Evolutionary conservation across 2,888 invertebrate genomes (phyloP), one percentile per base, ranked within the genome.

Genomic region (Hydrotaea cyrtoneurina): DNA sequence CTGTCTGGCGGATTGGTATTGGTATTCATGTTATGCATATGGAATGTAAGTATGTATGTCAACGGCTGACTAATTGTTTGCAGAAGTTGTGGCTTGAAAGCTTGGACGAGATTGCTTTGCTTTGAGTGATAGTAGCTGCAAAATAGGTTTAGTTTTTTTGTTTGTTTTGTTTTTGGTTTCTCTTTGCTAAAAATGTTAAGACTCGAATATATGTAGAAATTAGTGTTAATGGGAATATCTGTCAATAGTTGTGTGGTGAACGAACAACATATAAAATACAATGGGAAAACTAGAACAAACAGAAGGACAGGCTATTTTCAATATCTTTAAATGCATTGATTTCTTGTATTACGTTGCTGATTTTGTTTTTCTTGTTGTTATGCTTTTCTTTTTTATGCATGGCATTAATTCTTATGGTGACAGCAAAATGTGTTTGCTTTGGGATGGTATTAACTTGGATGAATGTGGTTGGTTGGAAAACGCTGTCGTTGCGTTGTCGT

Each of bases 401-500:
- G 26, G 17, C 31, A 43, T 36, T 69, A 43, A 39, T 69, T 57
- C 26, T 55, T 73, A 57, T 17, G 8, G 55, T 19, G 73, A 19
- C 53, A 73, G 73, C 55, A 53, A 7, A 46, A 43, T 69, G 39
- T 69, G 69, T 26, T 46, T 50, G 71, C 71, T 23, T 15, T 62
- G 62, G 36, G 71, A 46, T 71, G 71, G 50, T 26, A 23, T 71
- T 46, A 71, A 71, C 62, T 62, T 62, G 62, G 62, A 62, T 62
- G 31, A 17, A 62, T 62, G 43, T 57, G 43, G 43, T 59, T 73
- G 62, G 23, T 15, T 43, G n/a, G 62, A 76, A 59, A 71, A 82
- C 83, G 79, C 82, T 85, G 77, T 82, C 85, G 80, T 62, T 83
- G 87, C 85, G 87, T 84, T 83, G 83, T 80, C 82, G 86, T 87